Evolutionary conservation across 1,140 invertebrate species (phyloP).

Genomic region (Odontomachus brunneus): DNA sequence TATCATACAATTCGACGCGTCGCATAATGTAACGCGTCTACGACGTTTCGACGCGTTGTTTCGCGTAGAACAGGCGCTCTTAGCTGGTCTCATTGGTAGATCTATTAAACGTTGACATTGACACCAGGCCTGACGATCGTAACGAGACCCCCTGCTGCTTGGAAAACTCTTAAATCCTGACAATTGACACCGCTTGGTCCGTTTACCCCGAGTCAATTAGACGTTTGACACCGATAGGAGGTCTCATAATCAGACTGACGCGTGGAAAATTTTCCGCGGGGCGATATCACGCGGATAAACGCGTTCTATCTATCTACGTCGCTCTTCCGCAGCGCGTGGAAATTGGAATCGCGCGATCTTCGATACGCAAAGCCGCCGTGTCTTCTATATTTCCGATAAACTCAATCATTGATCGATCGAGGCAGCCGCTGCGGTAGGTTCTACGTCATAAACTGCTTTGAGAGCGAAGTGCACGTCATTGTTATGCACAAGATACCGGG

Average conservation of each 20-base stretch:
- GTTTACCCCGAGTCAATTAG: conserved; percentile 26
- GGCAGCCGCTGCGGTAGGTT: background rate
- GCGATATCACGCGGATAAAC: conserved; percentile 20
- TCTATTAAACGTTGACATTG: conserved; percentile 1
- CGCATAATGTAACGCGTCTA: too few species aligned
- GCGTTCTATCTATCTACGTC: background rate
- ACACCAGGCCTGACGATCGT: background rate
- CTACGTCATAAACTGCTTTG: background rate
- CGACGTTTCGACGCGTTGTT: too few species aligned
- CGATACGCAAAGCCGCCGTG: background rate
- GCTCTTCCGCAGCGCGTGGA: background rate
- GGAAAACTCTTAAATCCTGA: conserved; percentile 28
- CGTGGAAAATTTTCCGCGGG: conserved; percentile 39
- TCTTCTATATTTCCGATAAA: background rate
- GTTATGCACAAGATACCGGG: conserved; percentile 1
- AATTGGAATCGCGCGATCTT: background rate
- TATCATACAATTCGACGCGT: too few species aligned
- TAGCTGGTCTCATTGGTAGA: background rate
- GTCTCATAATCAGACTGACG: conserved; percentile 14
- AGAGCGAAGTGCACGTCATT: background rate
- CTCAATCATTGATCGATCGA: conserved; percentile 17
- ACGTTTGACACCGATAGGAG: background rate
- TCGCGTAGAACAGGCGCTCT: too few species aligned
- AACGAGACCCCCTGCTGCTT: conserved; percentile 24
- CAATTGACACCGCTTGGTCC: conserved; percentile 29